Percentiles rank a stretch among this genome's conserved stretches.
Conservation (phyloP, 2,797 vertebrate species). For the Argentina silus region DNA sequence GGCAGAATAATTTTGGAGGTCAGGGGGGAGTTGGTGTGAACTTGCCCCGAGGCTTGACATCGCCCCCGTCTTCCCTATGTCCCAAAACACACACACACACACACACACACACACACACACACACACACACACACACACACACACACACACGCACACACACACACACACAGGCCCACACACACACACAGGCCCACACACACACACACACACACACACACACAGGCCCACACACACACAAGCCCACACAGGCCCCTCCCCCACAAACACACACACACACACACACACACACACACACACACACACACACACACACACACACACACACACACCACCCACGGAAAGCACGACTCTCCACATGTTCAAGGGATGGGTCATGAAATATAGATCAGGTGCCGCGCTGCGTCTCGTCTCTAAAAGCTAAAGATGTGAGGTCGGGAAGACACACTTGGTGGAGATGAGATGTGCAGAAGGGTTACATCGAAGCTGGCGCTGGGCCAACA, state of each 20-base stretch:
- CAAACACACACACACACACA: slow-evolving; percentile 7
- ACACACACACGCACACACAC: slow-evolving; percentile 3
- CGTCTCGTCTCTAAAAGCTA: slow-evolving; percentile 38
- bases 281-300: slow-evolving; percentile 21
- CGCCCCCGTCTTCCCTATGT: slow-evolving; percentile 37
- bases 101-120: slow-evolving; percentile 1
- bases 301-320: slow-evolving; percentile 18
- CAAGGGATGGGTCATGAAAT: slow-evolving; percentile 43
- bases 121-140: background rate
- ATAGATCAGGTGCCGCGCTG: slow-evolving; percentile 33
- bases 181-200: background rate
- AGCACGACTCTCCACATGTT: slow-evolving; percentile 19
- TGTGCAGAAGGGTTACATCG: slow-evolving; percentile 5
- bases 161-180: background rate
- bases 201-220: background rate
- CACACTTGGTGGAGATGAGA: background rate
- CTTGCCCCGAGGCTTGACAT: slow-evolving; percentile 28
- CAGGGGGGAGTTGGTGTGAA: slow-evolving; percentile 33
- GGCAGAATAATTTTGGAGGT: slow-evolving; percentile 11
- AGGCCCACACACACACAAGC: slow-evolving; percentile 7
- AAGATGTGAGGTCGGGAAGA: slow-evolving; percentile 4
- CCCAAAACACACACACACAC: background rate
- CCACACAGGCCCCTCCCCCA: background rate
- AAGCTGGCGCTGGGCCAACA: slow-evolving; percentile 3
- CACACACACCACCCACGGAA: slow-evolving; percentile 22